Percentiles rank a stretch among this genome's conserved stretches.
Conservation (phyloP, 64 coral and sea anemone species). For the Stylophora pistillata region DNA sequence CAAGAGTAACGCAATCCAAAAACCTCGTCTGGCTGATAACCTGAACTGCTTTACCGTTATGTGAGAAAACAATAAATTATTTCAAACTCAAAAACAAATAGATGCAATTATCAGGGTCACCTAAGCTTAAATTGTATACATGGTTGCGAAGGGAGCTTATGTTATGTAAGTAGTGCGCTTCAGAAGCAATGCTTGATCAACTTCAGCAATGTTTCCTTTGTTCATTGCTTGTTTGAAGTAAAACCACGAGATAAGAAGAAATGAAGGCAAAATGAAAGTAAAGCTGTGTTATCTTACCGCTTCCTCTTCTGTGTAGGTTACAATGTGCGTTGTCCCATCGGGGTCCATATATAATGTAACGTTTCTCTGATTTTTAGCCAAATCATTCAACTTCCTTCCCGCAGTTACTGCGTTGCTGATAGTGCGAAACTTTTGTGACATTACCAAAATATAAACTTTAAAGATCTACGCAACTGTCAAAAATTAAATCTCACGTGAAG, state of each 20-base stretch:
- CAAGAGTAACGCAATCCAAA: neutral
- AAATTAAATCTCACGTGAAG: neutral
- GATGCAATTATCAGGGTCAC: neutral
- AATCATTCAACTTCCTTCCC: constrained; percentile 37
- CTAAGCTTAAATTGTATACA: neutral
- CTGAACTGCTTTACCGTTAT: neutral
- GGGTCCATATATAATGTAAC: constrained; percentile 20
- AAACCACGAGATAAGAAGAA: neutral
- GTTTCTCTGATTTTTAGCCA: constrained; percentile 28
- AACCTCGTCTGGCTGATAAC: neutral
- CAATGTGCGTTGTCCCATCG: neutral
- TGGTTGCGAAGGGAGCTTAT: neutral
- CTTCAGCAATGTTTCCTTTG: neutral
- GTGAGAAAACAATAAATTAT: neutral
- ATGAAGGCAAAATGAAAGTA: neutral
- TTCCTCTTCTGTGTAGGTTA: constrained; percentile 9
- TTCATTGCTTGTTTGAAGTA: neutral
- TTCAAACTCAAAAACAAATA: neutral
- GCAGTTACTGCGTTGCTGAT: constrained; percentile 37
- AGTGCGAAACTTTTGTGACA: constrained; percentile 48
- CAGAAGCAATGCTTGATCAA: no score
- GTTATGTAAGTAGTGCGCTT: neutral
- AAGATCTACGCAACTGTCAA: constrained; percentile 19
- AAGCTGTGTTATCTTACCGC: neutral
- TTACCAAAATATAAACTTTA: neutral